Base-by-base conservation (phyloP, 2,113 vertebrate genomes). In the Cebus imitator region DNA sequence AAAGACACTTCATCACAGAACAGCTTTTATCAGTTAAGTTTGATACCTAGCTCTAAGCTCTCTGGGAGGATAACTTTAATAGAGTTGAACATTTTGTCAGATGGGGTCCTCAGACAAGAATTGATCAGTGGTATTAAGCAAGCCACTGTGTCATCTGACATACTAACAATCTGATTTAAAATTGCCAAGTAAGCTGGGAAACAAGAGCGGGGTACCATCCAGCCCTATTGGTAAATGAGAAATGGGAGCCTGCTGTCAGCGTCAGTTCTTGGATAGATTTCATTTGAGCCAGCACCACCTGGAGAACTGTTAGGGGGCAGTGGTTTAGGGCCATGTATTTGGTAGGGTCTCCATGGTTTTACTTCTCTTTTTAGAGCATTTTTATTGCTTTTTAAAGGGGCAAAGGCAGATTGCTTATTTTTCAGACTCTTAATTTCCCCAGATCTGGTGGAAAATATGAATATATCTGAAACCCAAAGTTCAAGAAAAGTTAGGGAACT, bases 391-490 rank as follows among this genome's bases (percentile, higher is more conserved):
- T 90, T 50, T 82, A 82, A 88, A 55, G 58, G 37, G 30, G 0
- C 45, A 50, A 27, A 97, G 40, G 40, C 57, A 78, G 80, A 55
- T 45, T 37, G 45, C 45, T 88, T n/a, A 45, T 97, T 90, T 97
- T 94, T 80, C 18, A 73, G 50, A 48, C 30, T n/a, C 37, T 58
- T 79, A 48, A 45, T 80, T 55, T 97, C 43, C 8, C 48, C 30
- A 68, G 55, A 55, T 95, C 79, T 79, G n/a, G 30, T 64, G 52
- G 73, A 57, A 88, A 90, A 45, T 72, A 40, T n/a, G 3, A 87
- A 32, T 40, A 57, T 30, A 73, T 37, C 58, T 80, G 83, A 85
- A 75, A 21, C 70, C 40, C 78, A 32, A 96, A 80, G 50, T 79
- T 94, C 25, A 45, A 70, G 73, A 82, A 73, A 75, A 95, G 17